A percentile compares a stretch with the other conserved stretches of the same genome.
Conservation (phyloP, 2,797 vertebrate species). For the Rachycentron canadum region DNA sequence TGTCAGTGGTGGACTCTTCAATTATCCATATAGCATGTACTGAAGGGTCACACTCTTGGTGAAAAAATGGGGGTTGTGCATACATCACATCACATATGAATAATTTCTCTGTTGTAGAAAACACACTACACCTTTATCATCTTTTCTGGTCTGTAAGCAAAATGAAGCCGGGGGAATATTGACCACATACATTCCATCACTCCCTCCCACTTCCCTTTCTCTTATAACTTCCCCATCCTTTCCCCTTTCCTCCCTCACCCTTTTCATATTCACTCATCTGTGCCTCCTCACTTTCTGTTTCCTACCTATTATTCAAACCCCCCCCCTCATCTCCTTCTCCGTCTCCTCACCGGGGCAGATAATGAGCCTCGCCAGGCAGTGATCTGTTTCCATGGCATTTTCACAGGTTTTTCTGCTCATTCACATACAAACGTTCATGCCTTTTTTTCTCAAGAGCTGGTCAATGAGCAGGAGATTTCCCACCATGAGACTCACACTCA, state of each 20-base stretch:
- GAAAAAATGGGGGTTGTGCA: background rate
- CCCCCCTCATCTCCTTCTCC: background rate
- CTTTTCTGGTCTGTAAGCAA: background rate
- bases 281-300: conserved; percentile 15
- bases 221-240: background rate
- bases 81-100: background rate
- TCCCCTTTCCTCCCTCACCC: background rate
- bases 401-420: background rate
- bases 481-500: background rate
- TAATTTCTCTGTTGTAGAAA: conserved; percentile 4
- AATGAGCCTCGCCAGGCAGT: conserved; percentile 40
- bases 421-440: conserved; percentile 11
- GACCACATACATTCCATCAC: conserved; percentile 4
- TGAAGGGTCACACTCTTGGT: background rate
- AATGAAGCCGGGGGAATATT: conserved; percentile 19
- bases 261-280: conserved; percentile 20
- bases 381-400: conserved; percentile 52
- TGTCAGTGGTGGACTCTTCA: background rate
- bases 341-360: conserved; percentile 20
- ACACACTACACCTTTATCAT: background rate
- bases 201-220: background rate
- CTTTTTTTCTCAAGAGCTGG: background rate
- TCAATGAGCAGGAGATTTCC: background rate
- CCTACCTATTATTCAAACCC: background rate
- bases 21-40: background rate